Conservation (phyloP, 2,113 vertebrate species). For the Hydropotes inermis region DNA sequence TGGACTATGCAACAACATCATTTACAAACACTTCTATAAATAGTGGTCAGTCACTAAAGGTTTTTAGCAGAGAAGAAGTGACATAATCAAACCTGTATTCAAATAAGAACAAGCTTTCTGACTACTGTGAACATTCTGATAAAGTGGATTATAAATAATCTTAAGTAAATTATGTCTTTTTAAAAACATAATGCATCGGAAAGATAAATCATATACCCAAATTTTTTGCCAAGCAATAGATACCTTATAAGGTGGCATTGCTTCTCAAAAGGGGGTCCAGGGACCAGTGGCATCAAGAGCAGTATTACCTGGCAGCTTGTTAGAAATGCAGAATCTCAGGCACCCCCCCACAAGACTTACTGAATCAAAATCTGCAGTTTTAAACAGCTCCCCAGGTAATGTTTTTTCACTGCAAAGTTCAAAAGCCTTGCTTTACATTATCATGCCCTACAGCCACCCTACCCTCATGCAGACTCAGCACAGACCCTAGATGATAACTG, state of each 20-base stretch:
- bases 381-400: neutral
- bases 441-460: neutral
- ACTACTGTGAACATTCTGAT: neutral
- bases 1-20: neutral
- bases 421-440: neutral
- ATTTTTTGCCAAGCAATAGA: neutral
- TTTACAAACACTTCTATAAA: neutral
- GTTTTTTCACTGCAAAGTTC: neutral
- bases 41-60: neutral
- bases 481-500: neutral
- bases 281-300: neutral
- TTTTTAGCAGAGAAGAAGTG: neutral
- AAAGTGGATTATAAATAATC: neutral
- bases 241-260: neutral
- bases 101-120: neutral
- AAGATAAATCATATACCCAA: neutral
- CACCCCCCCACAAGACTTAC: accelerated
- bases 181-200: neutral
- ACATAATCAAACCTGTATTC: neutral
- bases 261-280: neutral
- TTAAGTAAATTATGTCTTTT: neutral
- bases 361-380: neutral
- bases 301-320: neutral
- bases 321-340: neutral
- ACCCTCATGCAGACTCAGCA: neutral